Percentiles rank a stretch among this genome's conserved stretches.
Evolutionary conservation across 2,113 vertebrate genomes (phyloP).

Genomic region (Syngnathus floridae): DNA sequence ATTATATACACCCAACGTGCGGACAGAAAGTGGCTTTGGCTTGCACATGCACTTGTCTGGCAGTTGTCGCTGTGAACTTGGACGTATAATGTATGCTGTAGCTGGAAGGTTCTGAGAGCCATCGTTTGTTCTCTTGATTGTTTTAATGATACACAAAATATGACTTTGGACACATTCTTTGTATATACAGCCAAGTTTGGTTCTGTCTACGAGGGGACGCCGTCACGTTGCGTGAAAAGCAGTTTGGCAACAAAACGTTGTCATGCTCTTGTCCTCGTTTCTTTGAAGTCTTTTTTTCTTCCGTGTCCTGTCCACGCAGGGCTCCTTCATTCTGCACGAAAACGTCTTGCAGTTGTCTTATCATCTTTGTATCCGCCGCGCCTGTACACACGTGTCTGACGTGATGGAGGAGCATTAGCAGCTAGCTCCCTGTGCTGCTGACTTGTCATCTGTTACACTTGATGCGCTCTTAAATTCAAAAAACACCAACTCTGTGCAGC

Average conservation of each 20-base stretch:
- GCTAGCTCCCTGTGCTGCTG: constrained; percentile 66
- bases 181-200: neutral
- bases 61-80: too few relatives aligned
- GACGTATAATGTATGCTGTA: too few relatives aligned
- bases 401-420: constrained; percentile 78
- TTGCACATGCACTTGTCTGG: too few relatives aligned
- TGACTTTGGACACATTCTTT: neutral
- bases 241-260: neutral
- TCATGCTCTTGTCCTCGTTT: neutral
- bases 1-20: too few relatives aligned
- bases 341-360: constrained; percentile 44
- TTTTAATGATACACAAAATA: neutral
- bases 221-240: neutral
- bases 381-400: constrained; percentile 45
- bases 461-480: neutral
- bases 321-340: constrained; percentile 18
- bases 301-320: neutral
- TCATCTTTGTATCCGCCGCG: neutral
- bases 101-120: neutral
- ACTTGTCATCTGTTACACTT: constrained; percentile 2
- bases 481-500: too few relatives aligned
- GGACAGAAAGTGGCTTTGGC: too few relatives aligned
- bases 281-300: too few relatives aligned
- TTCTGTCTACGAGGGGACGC: neutral
- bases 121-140: neutral